Conservation (phyloP, 2,797 vertebrate genomes). For the Discoglossus pictus region DNA sequence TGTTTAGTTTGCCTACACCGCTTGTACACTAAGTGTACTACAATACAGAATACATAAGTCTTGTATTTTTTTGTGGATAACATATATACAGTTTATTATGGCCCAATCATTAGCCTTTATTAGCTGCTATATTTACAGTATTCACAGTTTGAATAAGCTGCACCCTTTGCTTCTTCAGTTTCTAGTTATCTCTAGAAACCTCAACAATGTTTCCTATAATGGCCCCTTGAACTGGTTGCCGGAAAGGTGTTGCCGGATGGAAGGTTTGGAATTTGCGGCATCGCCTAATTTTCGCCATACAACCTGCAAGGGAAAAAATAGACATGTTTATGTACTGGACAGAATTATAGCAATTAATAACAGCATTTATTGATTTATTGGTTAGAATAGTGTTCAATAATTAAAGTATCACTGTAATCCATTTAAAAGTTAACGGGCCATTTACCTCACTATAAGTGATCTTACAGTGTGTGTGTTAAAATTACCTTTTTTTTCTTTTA, state of each 20-base stretch:
- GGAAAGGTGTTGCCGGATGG: constrained; percentile 92
- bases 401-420: no score
- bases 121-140: constrained; percentile 70
- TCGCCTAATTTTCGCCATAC: constrained; percentile 97
- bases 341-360: no score
- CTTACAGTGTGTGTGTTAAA: no score
- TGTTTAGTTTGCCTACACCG: constrained; percentile 61
- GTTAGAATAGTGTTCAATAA: no score
- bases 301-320: constrained; percentile 71
- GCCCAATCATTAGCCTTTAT: constrained; percentile 60
- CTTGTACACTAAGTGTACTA: constrained; percentile 60
- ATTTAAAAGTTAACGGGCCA: no score
- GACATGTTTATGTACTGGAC: no score
- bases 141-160: constrained; percentile 48
- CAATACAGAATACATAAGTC: constrained; percentile 61
- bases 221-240: constrained; percentile 98
- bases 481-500: no score
- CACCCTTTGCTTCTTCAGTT: neutral
- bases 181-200: neutral
- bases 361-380: no score
- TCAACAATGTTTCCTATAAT: constrained; percentile 68
- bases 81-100: constrained; percentile 44
- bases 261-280: constrained; percentile 91
- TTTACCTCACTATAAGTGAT: no score
- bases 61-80: constrained; percentile 29